These are phyloP conservation scores for Chaenodraco wilsoni DNA, from an alignment of 2,797 vertebrate genomes.

Conservation along the genomic window DNA sequence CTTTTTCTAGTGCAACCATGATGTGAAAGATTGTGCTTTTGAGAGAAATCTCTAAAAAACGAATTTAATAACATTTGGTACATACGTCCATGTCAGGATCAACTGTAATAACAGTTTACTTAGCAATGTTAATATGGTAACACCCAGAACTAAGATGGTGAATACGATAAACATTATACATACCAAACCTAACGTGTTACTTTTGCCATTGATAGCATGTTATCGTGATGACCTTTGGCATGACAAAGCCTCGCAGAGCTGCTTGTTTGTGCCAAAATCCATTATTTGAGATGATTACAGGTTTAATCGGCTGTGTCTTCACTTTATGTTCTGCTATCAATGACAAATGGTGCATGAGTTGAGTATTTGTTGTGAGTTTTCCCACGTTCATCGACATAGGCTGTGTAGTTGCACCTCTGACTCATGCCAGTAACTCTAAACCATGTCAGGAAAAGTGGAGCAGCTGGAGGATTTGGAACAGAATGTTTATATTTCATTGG, in stretches of 20 bases:
- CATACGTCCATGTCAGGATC: not conserved
- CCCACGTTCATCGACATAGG: not conserved
- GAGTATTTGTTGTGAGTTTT: conserved; percentile 14
- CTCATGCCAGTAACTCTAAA: conserved; percentile 13
- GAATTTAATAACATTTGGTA: not conserved
- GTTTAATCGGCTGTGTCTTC: not conserved
- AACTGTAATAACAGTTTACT: not conserved
- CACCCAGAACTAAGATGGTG: too few relatives aligned
- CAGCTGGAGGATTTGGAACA: conserved; percentile 31
- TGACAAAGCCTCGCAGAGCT: not conserved
- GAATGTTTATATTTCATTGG: conserved; percentile 30
- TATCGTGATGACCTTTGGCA: not conserved
- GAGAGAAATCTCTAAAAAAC: not conserved
- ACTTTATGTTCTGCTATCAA: conserved; percentile 4
- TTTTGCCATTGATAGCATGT: not conserved
- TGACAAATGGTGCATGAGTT: not conserved
- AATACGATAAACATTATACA: too few relatives aligned
- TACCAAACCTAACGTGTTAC: too few relatives aligned
- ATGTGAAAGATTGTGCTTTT: not conserved
- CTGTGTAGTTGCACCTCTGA: conserved; percentile 5
- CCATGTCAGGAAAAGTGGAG: conserved; percentile 23
- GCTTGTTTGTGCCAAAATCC: not conserved
- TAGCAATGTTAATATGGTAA: not conserved
- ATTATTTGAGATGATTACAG: not conserved
- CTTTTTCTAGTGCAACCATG: not conserved